Evolutionary conservation across 2,113 vertebrate genomes (phyloP), one percentile per base, ranked within the genome.

Genomic region (Nipponia nippon): DNA sequence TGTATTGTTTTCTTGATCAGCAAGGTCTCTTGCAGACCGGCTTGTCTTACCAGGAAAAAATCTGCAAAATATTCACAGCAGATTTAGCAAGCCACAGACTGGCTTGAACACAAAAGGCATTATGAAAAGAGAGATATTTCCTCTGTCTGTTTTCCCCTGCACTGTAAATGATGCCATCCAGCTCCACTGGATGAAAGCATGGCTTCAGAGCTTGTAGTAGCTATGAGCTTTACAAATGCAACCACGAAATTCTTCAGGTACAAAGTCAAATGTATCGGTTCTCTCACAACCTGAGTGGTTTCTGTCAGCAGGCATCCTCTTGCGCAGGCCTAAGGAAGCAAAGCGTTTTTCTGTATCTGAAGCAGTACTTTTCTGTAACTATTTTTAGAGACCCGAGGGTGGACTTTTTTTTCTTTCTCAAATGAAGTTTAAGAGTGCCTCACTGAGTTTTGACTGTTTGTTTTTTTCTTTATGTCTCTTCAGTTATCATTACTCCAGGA

Each of bases 401-500:
- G 78, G 95, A 72, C 23, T 11, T 66, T 46, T 66, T 72, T 77
- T 71, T 47, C 44, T 50, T 69, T 59, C 27, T 3, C 26, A 62
- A 86, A 62, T 2, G 23, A 87, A 91, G 80, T 93, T 89, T 84
- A 87, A 78, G 73, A 92, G 38, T 69, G 72, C 25, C 65, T 96
- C 77, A 36, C 65, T 49, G 80, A 81, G 69, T 78, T 91, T 84
- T 87, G 65, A 47, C 77, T 90, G 47, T 77, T 90, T 95, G 61
- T 88, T 95, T 96, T 89, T 71, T 87, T 92, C 66, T 77, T 89
- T 67, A n/a, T 79, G 72, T 95, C 81, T 89, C 83, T 69, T 65
- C 87, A 69, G 73, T 91, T 92, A 87, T 95, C 89, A 79, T 84
- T 91, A 91, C 83, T 87, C 73, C 73, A 44, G 77, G 80, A 63